Evolutionary conservation across 1,140 invertebrate species (phyloP).

Genomic region (Drosophila grimshawi): DNA sequence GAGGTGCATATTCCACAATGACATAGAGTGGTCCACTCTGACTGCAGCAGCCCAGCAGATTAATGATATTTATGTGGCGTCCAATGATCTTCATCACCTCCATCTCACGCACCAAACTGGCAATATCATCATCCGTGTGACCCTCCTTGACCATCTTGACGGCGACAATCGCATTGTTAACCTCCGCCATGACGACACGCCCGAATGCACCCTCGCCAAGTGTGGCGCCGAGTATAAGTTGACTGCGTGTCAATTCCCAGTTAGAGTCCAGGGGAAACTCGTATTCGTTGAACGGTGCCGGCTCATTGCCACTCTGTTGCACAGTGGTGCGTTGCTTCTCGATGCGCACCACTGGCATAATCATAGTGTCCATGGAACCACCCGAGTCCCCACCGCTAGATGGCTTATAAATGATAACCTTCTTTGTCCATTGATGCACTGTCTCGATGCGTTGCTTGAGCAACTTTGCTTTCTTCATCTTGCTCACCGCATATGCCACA

Average conservation of each 20-base stretch:
- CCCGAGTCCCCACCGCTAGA: slow-evolving; percentile 86
- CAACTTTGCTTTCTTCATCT: slow-evolving; percentile 85
- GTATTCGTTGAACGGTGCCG: slow-evolving; percentile 92
- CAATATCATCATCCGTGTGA: slow-evolving; percentile 99
- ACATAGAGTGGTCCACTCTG: slow-evolving; percentile 97
- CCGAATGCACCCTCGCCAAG: slow-evolving; percentile 98
- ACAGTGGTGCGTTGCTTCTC: slow-evolving; percentile 92
- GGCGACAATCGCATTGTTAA: slow-evolving; percentile 94
- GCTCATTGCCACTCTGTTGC: slow-evolving; percentile 86
- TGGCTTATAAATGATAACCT: slow-evolving; percentile 93
- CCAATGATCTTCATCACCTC: slow-evolving; percentile 99
- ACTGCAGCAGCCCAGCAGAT: slow-evolving; percentile 97
- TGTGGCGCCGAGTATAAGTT: slow-evolving; percentile 90
- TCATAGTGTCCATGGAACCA: slow-evolving; percentile 86
- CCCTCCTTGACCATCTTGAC: slow-evolving; percentile 99
- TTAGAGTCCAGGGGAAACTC: slow-evolving; percentile 95
- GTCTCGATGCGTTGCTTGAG: slow-evolving; percentile 92
- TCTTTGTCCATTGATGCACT: slow-evolving; percentile 94
- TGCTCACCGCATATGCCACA: slow-evolving; percentile 86
- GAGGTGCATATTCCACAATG: slow-evolving; percentile 97
- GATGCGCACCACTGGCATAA: slow-evolving; percentile 94
- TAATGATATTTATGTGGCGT: slow-evolving; percentile 98
- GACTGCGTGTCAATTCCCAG: slow-evolving; percentile 95
- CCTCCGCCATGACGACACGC: slow-evolving; percentile 95
- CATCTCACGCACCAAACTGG: slow-evolving; percentile 98